Conservation (phyloP, 2,797 vertebrate species). For the Bucorvus abyssinicus region DNA sequence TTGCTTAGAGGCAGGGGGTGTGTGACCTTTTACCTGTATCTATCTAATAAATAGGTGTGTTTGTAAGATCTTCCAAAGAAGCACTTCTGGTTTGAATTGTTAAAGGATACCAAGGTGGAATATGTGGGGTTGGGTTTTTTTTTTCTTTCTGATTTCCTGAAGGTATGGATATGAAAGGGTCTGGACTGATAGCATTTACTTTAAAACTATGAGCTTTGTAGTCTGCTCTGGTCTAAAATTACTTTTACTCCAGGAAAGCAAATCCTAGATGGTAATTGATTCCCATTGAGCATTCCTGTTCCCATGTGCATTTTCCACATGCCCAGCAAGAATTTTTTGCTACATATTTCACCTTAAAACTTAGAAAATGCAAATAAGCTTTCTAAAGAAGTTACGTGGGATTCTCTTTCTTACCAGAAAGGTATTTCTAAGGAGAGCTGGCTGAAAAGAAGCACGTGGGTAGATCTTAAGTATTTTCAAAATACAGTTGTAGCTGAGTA, state of each 20-base stretch:
- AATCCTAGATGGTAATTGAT: neutral
- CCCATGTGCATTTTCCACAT: neutral
- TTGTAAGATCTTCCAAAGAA: neutral
- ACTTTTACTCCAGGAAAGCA: neutral
- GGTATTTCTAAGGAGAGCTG: neutral
- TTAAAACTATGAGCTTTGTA: neutral
- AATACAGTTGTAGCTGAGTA: neutral
- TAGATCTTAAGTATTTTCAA: conserved; percentile 1
- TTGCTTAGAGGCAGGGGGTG: neutral
- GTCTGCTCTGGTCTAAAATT: neutral
- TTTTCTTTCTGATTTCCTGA: neutral
- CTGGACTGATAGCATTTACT: neutral
- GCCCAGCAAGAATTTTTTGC: neutral
- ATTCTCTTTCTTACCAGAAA: neutral
- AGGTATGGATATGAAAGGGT: neutral
- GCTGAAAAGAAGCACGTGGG: neutral
- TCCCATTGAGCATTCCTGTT: neutral
- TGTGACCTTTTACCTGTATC: neutral
- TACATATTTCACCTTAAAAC: neutral
- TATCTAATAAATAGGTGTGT: neutral
- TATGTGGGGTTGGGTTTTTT: neutral
- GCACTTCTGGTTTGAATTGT: neutral
- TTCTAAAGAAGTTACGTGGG: neutral
- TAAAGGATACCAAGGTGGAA: neutral
- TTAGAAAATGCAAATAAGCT: neutral